Conservation (phyloP, 2,888 invertebrate species). For the Zygogramma bicolorata region DNA sequence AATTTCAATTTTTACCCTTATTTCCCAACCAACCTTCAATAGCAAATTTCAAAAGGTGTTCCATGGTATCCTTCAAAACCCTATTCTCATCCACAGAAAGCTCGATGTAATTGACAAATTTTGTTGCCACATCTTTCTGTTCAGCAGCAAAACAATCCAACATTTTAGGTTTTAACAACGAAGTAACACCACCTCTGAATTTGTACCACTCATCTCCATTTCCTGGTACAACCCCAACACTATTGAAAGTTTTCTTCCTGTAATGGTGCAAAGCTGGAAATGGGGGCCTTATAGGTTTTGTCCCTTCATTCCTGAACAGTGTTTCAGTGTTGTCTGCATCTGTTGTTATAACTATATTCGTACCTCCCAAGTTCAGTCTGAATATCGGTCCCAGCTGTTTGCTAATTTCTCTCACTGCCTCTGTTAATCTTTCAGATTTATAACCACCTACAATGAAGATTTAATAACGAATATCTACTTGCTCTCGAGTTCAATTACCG, state of each 20-base stretch:
- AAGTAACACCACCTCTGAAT: conserved; percentile 68
- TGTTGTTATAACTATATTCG: conserved; percentile 66
- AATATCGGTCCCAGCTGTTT: conserved; percentile 68
- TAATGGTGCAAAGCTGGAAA: conserved; percentile 70
- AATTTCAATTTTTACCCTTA: neutral
- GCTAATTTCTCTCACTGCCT: conserved; percentile 66
- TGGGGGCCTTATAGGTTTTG: conserved; percentile 67
- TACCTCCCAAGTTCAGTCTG: conserved; percentile 63
- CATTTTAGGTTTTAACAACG: conserved; percentile 67
- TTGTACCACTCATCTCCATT: conserved; percentile 73
- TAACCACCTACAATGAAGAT: conserved; percentile 64
- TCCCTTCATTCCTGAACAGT: conserved; percentile 69
- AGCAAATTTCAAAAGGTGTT: conserved; percentile 63
- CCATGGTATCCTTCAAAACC: conserved; percentile 61
- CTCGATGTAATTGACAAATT: conserved; percentile 66
- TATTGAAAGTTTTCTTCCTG: conserved; percentile 64
- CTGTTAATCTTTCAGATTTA: conserved; percentile 62
- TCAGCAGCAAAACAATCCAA: conserved; percentile 64
- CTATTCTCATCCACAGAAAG: conserved; percentile 53
- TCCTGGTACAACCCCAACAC: conserved; percentile 71
- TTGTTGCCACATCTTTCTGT: conserved; percentile 65
- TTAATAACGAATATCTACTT: too few species aligned
- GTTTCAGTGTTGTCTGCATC: conserved; percentile 68
- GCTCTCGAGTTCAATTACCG: conserved; percentile 54
- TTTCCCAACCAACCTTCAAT: conserved; percentile 62